Evolutionary conservation across 2,797 vertebrate species (phyloP).

Genomic region (Gymnocypris eckloni): DNA sequence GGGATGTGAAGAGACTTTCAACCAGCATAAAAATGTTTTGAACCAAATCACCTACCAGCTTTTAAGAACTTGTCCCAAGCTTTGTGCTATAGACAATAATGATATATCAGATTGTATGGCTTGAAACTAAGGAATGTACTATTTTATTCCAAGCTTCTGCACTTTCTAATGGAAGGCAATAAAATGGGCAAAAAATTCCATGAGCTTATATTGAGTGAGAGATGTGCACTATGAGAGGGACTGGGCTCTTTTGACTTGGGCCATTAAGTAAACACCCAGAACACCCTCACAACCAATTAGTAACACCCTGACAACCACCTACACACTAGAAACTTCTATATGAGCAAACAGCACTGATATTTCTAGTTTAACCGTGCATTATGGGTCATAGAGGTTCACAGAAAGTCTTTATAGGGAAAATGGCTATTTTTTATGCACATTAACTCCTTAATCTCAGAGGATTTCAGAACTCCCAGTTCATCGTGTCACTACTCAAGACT

Average conservation of each 20-base stretch:
- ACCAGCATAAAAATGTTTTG: no score
- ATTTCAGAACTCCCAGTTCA: slow-evolving; percentile 39
- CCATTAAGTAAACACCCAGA: background rate
- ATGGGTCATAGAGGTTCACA: slow-evolving; percentile 42
- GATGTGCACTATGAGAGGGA: background rate
- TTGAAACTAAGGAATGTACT: background rate
- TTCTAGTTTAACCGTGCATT: slow-evolving; percentile 37
- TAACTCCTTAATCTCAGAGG: slow-evolving; percentile 45
- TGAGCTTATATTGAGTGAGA: background rate
- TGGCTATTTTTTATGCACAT: slow-evolving; percentile 42
- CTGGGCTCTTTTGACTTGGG: background rate
- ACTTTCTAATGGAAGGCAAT: background rate
- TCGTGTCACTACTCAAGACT: slow-evolving; percentile 31
- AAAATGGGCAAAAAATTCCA: background rate
- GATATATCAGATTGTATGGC: background rate
- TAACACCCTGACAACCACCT: background rate
- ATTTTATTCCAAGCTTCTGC: background rate
- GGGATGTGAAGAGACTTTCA: no score
- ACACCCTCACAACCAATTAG: background rate
- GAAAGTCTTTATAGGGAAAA: slow-evolving; percentile 46
- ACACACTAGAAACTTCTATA: background rate
- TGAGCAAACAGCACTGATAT: background rate
- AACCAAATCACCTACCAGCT: no score
- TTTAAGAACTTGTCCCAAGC: background rate
- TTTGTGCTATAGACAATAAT: background rate